Base-by-base conservation (phyloP, 2,797 vertebrate species). In the Alectoris magna region DNA sequence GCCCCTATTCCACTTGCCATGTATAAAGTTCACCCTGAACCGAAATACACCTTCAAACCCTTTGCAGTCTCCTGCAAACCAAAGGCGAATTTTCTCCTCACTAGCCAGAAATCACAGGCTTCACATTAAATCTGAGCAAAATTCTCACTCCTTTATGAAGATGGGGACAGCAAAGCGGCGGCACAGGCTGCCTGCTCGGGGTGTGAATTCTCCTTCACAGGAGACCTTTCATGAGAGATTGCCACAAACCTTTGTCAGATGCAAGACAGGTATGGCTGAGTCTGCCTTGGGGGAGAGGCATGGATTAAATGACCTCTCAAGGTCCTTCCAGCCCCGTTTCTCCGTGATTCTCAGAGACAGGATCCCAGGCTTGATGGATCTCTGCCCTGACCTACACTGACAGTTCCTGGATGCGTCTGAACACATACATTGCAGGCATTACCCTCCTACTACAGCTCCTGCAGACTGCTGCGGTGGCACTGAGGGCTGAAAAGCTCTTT, bases 251-350 rank as follows among this genome's bases (percentile, higher is more conserved):
- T 64, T 73, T 88, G 91, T 34, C 86, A 91, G 56, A 49, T 0
- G 7, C 70, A 71, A 31, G 93, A 91, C 93, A 92, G 93, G 95
- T 96, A 84, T 26, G 64, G 26, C 77, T 86, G 74, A 79, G 74
- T 1, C 71, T 70, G 93, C 94, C 96, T 13, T 27, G 71, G 77
- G 94, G 88, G 64, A 64, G 34, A 87, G 15, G 24, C 80, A 68
- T 5, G 8, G 90, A 93, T 88, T 88, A 87, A 82, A 94, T 88
- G 93, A 95, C 94, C 93, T 96, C 95, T 94, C 96, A 92, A 95
- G 82, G 93, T 94, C 93, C 69, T 94, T 90, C 53, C 74, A 88
- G 68, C 72, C 68, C 71, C 5, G 0, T 88, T 82, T 94, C 81
- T 58, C 90, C 6, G 1, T 90, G 96, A 94, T 96, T 92, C 93